These are phyloP conservation scores for Microctonus aethiopoides DNA, from an alignment of 2,888 invertebrate species.

Conservation along the genomic window DNA sequence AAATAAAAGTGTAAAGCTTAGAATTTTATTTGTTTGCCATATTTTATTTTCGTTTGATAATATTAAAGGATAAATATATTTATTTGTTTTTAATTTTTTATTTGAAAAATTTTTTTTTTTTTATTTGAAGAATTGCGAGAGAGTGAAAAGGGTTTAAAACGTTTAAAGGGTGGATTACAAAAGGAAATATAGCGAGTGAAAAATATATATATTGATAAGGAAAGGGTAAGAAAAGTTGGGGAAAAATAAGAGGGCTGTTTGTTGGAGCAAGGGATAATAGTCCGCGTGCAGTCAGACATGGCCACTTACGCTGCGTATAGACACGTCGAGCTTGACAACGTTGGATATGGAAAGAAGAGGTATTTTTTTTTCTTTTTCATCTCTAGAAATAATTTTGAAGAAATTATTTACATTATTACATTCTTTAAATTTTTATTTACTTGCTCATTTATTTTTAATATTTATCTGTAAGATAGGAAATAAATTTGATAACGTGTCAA, in stretches of 20 bases:
- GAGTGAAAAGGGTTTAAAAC: no score
- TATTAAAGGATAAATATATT: no score
- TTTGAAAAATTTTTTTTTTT: no score
- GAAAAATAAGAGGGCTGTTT: constrained; percentile 27
- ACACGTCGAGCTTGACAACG: constrained; percentile 93
- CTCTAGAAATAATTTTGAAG: no score
- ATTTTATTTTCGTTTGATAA: neutral
- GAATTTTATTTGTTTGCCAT: neutral
- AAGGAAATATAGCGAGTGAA: no score
- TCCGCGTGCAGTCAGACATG: constrained; percentile 69
- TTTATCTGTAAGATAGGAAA: neutral
- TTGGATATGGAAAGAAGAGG: constrained; percentile 94
- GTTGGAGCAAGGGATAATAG: constrained; percentile 43
- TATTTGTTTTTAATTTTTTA: no score
- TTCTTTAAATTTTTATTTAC: no score
- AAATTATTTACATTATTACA: no score
- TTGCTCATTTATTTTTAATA: no score
- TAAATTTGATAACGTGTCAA: neutral
- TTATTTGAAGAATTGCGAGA: no score
- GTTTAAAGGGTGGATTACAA: no score
- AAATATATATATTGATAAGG: neutral
- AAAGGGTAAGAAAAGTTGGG: neutral
- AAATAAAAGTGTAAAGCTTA: neutral
- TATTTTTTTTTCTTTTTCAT: constrained; percentile 67
- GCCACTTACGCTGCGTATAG: constrained; percentile 93